These are phyloP conservation scores for Netelia inedita DNA, from an alignment of 2,888 invertebrate species.

Conservation along the genomic window DNA sequence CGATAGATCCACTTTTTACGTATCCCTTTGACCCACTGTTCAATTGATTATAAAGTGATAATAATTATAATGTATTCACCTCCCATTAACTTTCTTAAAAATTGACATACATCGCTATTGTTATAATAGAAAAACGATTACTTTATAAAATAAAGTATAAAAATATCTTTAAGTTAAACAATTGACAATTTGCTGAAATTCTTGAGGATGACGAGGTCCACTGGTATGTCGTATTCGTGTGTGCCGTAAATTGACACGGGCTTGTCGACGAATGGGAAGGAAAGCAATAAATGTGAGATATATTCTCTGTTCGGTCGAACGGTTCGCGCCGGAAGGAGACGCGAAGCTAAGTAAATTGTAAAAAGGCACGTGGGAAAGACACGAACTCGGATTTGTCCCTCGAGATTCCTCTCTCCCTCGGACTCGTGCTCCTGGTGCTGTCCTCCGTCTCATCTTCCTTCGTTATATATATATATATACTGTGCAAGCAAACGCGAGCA, in stretches of 20 bases:
- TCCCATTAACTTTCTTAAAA: too few relatives aligned
- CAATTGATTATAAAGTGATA: conserved; percentile 11
- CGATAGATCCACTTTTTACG: conserved; percentile 4
- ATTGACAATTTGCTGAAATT: neutral
- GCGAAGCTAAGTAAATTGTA: conserved; percentile 62
- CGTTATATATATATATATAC: conserved; percentile 28
- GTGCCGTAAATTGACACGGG: conserved; percentile 19
- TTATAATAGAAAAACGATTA: too few relatives aligned
- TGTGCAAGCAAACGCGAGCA: conserved; percentile 54
- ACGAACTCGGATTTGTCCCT: conserved; percentile 63
- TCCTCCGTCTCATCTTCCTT: conserved; percentile 10
- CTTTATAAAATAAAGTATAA: too few relatives aligned
- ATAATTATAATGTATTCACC: conserved; percentile 7
- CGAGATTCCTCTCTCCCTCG: neutral
- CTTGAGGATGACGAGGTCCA: neutral
- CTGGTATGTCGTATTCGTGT: neutral
- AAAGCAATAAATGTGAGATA: conserved; percentile 43
- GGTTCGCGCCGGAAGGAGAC: conserved; percentile 54
- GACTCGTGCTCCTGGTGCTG: neutral
- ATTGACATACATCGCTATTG: too few relatives aligned
- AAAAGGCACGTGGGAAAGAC: conserved; percentile 68
- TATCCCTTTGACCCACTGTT: conserved; percentile 4
- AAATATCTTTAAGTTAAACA: neutral
- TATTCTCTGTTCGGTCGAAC: conserved; percentile 4
- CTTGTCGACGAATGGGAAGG: conserved; percentile 23